Evolutionary conservation across 2,113 vertebrate genomes (phyloP), one percentile per base, ranked within the genome.

Genomic region (Saimiri boliviensis): DNA sequence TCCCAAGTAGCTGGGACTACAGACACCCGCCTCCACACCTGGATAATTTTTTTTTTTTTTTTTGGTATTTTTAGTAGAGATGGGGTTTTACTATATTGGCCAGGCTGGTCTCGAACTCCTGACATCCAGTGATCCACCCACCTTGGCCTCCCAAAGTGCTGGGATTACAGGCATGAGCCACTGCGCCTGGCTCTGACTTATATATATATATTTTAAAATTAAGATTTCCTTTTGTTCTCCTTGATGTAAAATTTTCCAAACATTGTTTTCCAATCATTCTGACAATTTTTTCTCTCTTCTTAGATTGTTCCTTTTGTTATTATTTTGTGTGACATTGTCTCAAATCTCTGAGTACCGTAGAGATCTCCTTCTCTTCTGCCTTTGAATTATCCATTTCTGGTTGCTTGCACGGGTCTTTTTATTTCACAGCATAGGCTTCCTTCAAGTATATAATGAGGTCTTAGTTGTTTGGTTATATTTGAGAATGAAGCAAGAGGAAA

Each of bases 221-320:
- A 56, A 40, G 71, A 74, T 92, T 82, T 71, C 27, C 25, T 40
- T 85, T 91, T 56, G 23, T 80, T 60, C n/a, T 66, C 30, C 35
- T 71, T 63, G 8, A 19, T 70, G 52, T 27, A n/a, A 66, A 60
- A 86, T 63, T 63, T 49, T 79, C 42, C 42, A 71, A 84, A 77
- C 8, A 80, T 86, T 47, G 54, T 86, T 54, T 89, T 20, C 11
- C 27, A n/a, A 52, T 79, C 49, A 73, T 79, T 93, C 19, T 56
- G 60, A 93, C 81, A 25, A 73, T 56, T 85, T 95, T 3, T 71
- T 49, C 45, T 68, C 86, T 91, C 5, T 68, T 86, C 47, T n/a
- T 89, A 49, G 20, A 73, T 58, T 54, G 4, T 56, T 85, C 6
- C 16, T 82, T 47, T 86, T 83, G 11, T 56, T 81, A 32, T 17